phyloP scores from a whole-genome alignment of 1,140 invertebrate genomes.

The Papilio polyxenes region DNA sequence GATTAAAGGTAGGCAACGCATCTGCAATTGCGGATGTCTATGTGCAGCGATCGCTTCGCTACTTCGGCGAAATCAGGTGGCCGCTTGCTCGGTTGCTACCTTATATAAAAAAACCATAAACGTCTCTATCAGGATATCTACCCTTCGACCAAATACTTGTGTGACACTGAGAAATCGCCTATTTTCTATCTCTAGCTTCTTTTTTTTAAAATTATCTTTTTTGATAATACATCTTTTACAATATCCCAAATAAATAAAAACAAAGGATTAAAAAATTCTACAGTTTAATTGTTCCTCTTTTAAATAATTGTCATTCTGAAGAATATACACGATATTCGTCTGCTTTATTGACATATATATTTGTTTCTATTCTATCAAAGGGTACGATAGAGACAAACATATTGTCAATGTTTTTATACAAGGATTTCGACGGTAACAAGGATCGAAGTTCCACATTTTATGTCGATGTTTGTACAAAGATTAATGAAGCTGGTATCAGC shows the following conservation, averaged over 20 bases:
- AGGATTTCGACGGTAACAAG: not conserved
- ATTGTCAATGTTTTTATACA: not conserved
- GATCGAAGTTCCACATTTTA: not conserved
- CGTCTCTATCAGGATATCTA: too few species aligned
- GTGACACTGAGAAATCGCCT: too few species aligned
- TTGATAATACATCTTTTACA: not conserved
- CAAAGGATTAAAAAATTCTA: not conserved
- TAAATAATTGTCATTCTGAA: too few species aligned
- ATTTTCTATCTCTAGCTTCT: not conserved
- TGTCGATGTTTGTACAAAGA: slow-evolving; percentile 6
- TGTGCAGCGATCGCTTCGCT: too few species aligned
- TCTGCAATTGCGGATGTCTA: too few species aligned
- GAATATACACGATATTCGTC: too few species aligned
- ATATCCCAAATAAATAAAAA: not conserved
- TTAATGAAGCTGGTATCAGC: slow-evolving; percentile 8
- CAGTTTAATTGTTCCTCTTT: too few species aligned
- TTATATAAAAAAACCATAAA: too few species aligned
- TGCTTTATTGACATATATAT: not conserved
- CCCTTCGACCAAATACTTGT: too few species aligned
- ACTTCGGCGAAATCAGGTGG: too few species aligned
- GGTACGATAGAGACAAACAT: not conserved
- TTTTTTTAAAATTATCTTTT: not conserved
- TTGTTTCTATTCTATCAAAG: not conserved
- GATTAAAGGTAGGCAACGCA: too few species aligned
- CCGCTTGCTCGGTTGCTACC: too few species aligned